A percentile compares a stretch with the other conserved stretches of the same genome.
phyloP scores from a whole-genome alignment of 2,888 invertebrate genomes.

The Eupithecia exiguata region DNA sequence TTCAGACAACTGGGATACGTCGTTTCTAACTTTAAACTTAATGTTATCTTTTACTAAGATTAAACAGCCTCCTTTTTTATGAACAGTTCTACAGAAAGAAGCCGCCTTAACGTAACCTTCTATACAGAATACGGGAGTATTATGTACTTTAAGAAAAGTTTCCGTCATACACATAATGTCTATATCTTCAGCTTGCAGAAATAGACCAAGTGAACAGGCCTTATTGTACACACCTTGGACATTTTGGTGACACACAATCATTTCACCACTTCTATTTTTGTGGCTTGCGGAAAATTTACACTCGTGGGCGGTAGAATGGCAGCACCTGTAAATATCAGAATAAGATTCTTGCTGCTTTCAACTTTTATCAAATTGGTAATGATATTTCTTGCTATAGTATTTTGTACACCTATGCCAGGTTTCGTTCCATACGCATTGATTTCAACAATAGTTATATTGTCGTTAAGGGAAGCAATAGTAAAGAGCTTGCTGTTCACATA shows the following conservation, averaged over 20 bases:
- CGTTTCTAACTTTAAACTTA: no score
- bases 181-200: not conserved
- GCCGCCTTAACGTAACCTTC: not conserved
- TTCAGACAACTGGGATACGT: no score
- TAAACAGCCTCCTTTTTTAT: no score
- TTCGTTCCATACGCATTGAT: no score
- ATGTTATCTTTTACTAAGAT: no score
- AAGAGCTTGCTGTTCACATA: no score
- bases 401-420: no score
- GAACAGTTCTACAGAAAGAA: not conserved
- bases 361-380: no score
- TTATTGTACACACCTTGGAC: constrained; percentile 2
- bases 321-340: not conserved
- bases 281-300: not conserved
- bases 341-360: not conserved
- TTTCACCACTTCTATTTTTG: not conserved
- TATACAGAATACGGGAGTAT: not conserved
- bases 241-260: constrained; percentile 11
- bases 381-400: no score
- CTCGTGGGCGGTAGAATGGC: not conserved
- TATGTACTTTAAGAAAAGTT: not conserved
- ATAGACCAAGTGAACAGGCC: not conserved
- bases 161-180: constrained; percentile 4
- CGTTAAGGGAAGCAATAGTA: no score
- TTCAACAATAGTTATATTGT: no score